Evolutionary conservation across 1,140 invertebrate genomes (phyloP).

Genomic region (Mactra quadrangularis): DNA sequence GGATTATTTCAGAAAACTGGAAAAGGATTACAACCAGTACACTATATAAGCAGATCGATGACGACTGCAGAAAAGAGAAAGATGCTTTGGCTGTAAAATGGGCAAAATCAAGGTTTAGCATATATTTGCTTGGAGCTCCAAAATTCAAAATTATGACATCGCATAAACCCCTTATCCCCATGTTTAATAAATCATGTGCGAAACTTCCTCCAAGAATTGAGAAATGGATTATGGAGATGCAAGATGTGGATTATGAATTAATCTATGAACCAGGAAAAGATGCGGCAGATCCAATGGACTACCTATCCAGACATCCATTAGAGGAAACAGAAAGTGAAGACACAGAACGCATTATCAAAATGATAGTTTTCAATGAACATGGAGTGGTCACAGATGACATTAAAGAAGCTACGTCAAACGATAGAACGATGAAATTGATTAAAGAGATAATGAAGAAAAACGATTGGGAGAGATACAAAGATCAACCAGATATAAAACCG

Average conservation of each 20-base stretch:
- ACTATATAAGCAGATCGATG: constrained; percentile 81
- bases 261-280: constrained; percentile 58
- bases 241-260: constrained; percentile 60
- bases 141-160: constrained; percentile 65
- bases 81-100: constrained; percentile 51
- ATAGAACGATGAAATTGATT: constrained; percentile 9
- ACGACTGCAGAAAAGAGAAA: constrained; percentile 73
- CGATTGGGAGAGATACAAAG: constrained; percentile 5
- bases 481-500: constrained; percentile 16
- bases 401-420: too few relatives aligned
- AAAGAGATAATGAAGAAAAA: constrained; percentile 16
- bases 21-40: constrained; percentile 71
- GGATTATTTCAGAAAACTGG: constrained; percentile 74
- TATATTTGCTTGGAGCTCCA: constrained; percentile 65
- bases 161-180: constrained; percentile 57
- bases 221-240: constrained; percentile 61
- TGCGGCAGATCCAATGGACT: constrained; percentile 66
- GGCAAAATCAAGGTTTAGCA: constrained; percentile 56
- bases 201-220: constrained; percentile 50
- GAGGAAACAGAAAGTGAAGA: neutral
- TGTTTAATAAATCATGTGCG: constrained; percentile 44
- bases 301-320: constrained; percentile 59
- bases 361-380: too few relatives aligned
- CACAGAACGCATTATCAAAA: neutral
- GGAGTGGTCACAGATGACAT: too few relatives aligned